Evolutionary conservation across 37 sponge, comb jelly and placozoan species (phyloP).

Genomic region (Haliclona indistincta): DNA sequence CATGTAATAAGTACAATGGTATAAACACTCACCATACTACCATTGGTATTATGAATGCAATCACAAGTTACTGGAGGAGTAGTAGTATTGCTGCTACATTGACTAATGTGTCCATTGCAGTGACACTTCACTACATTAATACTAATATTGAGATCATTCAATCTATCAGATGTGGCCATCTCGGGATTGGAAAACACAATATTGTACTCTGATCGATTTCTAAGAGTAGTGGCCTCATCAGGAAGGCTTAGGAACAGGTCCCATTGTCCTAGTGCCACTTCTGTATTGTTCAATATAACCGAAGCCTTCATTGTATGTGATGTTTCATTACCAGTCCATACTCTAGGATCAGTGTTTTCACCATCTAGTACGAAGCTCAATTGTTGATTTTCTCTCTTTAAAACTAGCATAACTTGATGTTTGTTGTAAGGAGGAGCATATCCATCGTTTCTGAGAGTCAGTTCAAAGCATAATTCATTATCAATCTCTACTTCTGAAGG

Average conservation of each 20-base stretch:
- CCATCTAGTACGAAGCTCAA: background rate
- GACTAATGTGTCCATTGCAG: conserved; percentile 74
- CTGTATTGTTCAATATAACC: background rate
- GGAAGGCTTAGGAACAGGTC: background rate
- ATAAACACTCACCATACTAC: conserved; percentile 25
- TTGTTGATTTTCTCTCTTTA: background rate
- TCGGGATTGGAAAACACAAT: conserved; percentile 10
- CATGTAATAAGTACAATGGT: no score
- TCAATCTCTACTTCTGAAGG: background rate
- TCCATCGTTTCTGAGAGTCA: conserved; percentile 22
- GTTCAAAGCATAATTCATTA: background rate
- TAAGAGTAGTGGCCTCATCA: conserved; percentile 5
- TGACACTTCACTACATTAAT: no score
- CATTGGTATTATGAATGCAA: conserved; percentile 73
- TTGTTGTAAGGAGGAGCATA: conserved; percentile 14
- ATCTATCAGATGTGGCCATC: no score
- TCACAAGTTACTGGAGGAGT: conserved; percentile 50
- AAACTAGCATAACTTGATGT: background rate
- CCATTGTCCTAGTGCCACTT: background rate
- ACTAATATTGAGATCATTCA: no score
- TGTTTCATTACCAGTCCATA: conserved; percentile 9
- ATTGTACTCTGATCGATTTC: conserved; percentile 1
- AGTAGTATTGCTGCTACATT: conserved; percentile 51
- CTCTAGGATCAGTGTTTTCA: background rate
- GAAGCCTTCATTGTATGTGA: background rate